Base-by-base conservation (phyloP, 1,140 invertebrate genomes). In the Paralvinella palmiformis region DNA sequence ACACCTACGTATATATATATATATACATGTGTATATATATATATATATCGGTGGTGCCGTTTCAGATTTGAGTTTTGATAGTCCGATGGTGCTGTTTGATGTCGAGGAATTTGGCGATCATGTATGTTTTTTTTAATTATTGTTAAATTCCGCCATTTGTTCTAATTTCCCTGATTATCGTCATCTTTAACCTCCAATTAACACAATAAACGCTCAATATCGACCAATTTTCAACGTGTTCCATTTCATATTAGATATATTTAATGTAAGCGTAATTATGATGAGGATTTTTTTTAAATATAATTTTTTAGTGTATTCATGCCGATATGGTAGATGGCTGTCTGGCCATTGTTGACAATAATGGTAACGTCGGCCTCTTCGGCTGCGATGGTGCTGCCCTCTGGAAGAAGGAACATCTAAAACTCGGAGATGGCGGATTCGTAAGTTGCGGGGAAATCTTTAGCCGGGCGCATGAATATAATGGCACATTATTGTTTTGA, bases 361-460 rank as follows among this genome's bases (percentile, higher is more conserved):
- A 57, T 20, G 55, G 55, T 6, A 57, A n/a, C 27, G 33, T 57
- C 55, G 55, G 20, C 13, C 10, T 57, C 35, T 32, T 57, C 55
- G 27, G 29, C 1, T 31, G 27, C 29, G 15, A 20, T 32, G 55
- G 55, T 3, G 17, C 29, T 32, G 3, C 35, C 20, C 29, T 57
- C 20, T 57, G 55, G 55, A 31, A 32, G 27, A 57, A 57, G 55
- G 22, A 57, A 36, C 6, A 36, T 27, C 22, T 32, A 33, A 32
- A 57, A n/a, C n/a, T n/a, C 6, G 55, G 55, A 57, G 13, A 57
- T 20, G 29, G 55, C 22, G 27, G 33, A 57, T 36, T 57, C 22
- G 55, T 57, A 36, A 57, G 55, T 33, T 35, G n/a, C n/a, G n/a
- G n/a, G n/a, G n/a, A n/a, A n/a, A n/a, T n/a, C n/a, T n/a, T n/a